These are phyloP conservation scores for Metellina segmentata DNA, from an alignment of 2,888 invertebrate genomes.

Conservation along the genomic window DNA sequence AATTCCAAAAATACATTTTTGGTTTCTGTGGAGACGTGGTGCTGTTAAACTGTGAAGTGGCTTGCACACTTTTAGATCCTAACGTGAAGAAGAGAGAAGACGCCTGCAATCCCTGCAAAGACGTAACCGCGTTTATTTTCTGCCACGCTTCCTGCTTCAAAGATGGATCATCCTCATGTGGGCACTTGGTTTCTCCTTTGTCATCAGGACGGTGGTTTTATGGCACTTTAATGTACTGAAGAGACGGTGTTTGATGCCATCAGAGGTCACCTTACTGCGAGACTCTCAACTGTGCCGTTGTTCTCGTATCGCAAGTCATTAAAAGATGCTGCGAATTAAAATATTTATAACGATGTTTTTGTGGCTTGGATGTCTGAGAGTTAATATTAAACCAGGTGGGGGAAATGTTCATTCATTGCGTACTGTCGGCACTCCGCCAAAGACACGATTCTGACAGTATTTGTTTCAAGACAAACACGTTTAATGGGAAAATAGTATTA, in stretches of 20 bases:
- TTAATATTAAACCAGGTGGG: too few relatives aligned
- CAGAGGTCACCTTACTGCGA: too few relatives aligned
- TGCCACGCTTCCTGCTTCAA: slow-evolving; percentile 40
- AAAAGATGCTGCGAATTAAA: too few relatives aligned
- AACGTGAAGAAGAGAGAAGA: slow-evolving; percentile 6
- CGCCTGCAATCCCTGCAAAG: slow-evolving; percentile 19
- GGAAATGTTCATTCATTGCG: too few relatives aligned
- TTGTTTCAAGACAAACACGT: too few relatives aligned
- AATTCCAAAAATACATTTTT: slow-evolving; percentile 52
- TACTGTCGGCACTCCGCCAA: too few relatives aligned
- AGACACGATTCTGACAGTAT: too few relatives aligned
- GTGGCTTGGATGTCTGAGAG: too few relatives aligned
- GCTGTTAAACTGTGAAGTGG: slow-evolving; percentile 28
- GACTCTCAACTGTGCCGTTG: too few relatives aligned
- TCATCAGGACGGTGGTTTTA: neutral
- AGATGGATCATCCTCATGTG: neutral
- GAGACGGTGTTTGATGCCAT: neutral
- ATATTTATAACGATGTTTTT: too few relatives aligned
- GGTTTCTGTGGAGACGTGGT: slow-evolving; percentile 4
- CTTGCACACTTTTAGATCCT: neutral
- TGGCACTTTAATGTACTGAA: neutral
- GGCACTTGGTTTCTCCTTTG: neutral
- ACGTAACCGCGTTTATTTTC: slow-evolving; percentile 17
- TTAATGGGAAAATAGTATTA: too few relatives aligned
- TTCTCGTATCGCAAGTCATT: too few relatives aligned